A percentile compares a stretch with the other conserved stretches of the same genome.
Evolutionary conservation across 2,113 vertebrate species (phyloP).

Genomic region (Proteles cristata): DNA sequence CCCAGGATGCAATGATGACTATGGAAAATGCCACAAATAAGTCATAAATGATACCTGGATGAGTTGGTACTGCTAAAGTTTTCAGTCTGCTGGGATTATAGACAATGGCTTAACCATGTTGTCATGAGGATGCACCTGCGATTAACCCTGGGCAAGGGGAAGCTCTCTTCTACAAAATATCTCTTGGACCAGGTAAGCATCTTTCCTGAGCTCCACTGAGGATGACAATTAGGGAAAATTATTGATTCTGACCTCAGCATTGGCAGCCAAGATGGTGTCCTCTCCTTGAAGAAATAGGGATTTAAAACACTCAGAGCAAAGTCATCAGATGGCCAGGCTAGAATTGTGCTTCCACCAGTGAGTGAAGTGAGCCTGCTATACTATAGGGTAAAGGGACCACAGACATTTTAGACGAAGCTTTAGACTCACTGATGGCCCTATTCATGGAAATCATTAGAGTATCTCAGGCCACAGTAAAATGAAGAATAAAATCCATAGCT

Average conservation of each 20-base stretch:
- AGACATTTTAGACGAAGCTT: not conserved
- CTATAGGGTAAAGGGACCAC: not conserved
- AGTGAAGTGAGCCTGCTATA: not conserved
- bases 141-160: not conserved
- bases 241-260: not conserved
- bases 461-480: conserved; percentile 50
- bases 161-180: not conserved
- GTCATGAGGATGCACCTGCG: not conserved
- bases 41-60: not conserved
- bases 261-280: not conserved
- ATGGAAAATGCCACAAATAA: not conserved
- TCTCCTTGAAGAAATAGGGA: not conserved
- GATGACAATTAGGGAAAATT: not conserved
- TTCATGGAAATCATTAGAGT: not conserved
- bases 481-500: conserved; percentile 67
- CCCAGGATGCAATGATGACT: not conserved
- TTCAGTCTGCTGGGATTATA: not conserved
- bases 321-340: no score
- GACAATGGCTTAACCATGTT: not conserved
- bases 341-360: not conserved
- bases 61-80: not conserved
- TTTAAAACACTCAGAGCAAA: not conserved
- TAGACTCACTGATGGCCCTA: no score
- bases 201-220: not conserved
- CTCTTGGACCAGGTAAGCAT: not conserved